phyloP scores from a whole-genome alignment of 1,140 invertebrate species.

The Leptinotarsa texana region DNA sequence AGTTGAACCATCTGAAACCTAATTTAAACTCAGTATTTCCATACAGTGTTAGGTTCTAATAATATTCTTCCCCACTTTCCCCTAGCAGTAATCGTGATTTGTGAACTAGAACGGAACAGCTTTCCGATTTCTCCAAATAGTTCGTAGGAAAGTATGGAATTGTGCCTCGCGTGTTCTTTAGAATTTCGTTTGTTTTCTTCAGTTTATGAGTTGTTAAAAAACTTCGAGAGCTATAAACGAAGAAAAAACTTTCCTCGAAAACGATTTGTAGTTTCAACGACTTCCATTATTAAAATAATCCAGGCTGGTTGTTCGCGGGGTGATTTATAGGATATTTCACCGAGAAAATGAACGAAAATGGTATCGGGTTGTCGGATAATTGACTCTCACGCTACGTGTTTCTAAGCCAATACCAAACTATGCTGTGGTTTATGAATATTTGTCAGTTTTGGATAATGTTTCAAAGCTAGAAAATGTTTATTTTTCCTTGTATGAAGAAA shows the following conservation, averaged over 20 bases:
- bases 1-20: too few species aligned
- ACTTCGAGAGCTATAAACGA: slow-evolving; percentile 12
- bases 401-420: too few species aligned
- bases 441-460: too few species aligned
- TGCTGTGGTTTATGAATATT: too few species aligned
- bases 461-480: too few species aligned
- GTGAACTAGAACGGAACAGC: slow-evolving; percentile 18
- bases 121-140: slow-evolving; percentile 8
- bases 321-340: background rate
- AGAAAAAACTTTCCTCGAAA: slow-evolving; percentile 16
- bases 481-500: too few species aligned
- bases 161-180: slow-evolving; percentile 8
- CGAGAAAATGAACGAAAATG: background rate
- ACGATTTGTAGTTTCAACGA: slow-evolving; percentile 11
- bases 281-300: slow-evolving; percentile 14
- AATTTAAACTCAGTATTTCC: too few species aligned
- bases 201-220: slow-evolving; percentile 20
- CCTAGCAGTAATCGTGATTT: background rate
- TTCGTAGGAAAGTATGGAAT: slow-evolving; percentile 12
- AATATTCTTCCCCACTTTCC: background rate
- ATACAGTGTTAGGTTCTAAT: too few species aligned
- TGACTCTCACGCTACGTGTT: background rate
- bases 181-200: slow-evolving; percentile 19
- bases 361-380: background rate
- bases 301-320: background rate